A percentile compares a stretch with the other conserved stretches of the same genome.
phyloP scores from a whole-genome alignment of 2,113 vertebrate species.

The Uropsilus gracilis region DNA sequence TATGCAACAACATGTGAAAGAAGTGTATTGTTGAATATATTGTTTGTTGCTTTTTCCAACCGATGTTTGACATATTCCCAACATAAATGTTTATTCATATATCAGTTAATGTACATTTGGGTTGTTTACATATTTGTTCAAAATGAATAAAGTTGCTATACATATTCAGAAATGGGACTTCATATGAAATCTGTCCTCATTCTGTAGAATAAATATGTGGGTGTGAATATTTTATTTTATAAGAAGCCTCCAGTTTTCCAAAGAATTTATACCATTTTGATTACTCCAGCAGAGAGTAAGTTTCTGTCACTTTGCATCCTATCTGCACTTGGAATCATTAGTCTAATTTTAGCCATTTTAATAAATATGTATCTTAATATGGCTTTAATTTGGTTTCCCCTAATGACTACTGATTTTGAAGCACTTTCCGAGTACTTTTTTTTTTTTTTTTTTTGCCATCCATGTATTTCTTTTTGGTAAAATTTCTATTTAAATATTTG shows the following conservation, averaged over 20 bases:
- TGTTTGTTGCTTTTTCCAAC: not conserved
- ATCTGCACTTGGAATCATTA: not conserved
- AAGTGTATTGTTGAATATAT: not conserved
- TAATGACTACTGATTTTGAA: not conserved
- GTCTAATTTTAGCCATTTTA: not conserved
- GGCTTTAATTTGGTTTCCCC: constrained; percentile 11
- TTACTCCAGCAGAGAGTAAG: not conserved
- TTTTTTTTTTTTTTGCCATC: too few species aligned
- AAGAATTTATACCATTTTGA: not conserved
- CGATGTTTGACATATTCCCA: too few species aligned
- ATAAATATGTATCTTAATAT: not conserved
- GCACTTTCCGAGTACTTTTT: not conserved
- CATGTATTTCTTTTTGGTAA: not conserved
- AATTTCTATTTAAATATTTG: not conserved
- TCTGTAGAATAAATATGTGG: not conserved
- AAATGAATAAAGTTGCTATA: not conserved
- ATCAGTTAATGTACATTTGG: not conserved
- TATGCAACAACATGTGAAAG: not conserved
- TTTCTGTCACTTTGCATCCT: not conserved
- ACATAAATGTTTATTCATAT: not conserved
- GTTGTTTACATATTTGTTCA: not conserved
- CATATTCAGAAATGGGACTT: not conserved
- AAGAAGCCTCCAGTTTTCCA: not conserved
- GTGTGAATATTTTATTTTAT: not conserved
- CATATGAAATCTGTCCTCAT: not conserved